Conservation (phyloP, 2,797 vertebrate species). For the Karalla daura region DNA sequence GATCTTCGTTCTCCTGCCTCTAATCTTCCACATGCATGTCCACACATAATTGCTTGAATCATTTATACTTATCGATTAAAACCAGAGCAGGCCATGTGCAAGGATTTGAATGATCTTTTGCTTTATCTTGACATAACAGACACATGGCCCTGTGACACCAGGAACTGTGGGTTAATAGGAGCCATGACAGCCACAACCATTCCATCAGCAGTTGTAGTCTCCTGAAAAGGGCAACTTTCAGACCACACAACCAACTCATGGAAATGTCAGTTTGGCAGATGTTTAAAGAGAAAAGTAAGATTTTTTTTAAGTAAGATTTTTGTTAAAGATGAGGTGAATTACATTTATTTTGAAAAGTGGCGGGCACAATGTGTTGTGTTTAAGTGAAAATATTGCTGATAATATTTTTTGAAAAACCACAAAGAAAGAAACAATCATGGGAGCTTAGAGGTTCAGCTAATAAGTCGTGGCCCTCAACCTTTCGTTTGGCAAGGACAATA, state of each 20-base stretch:
- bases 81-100: conserved; percentile 17
- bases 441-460: not conserved
- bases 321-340: conserved; percentile 10
- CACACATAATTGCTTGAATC: conserved; percentile 30
- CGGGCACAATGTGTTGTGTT: not conserved
- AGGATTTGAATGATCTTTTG: conserved; percentile 58
- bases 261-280: conserved; percentile 53
- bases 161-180: conserved; percentile 67
- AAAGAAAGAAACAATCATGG: conserved; percentile 8
- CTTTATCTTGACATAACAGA: conserved; percentile 70
- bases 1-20: conserved; percentile 7
- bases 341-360: conserved; percentile 23
- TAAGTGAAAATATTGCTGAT: conserved; percentile 18
- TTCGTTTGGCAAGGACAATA: conserved; percentile 22
- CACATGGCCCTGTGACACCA: conserved; percentile 54
- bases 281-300: not conserved
- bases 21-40: conserved; percentile 41
- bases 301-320: conserved; percentile 14
- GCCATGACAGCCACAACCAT: conserved; percentile 62
- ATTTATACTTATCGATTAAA: conserved; percentile 62
- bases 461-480: not conserved
- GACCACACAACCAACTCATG: conserved; percentile 21
- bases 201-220: conserved; percentile 60
- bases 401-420: conserved; percentile 10
- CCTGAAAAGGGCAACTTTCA: conserved; percentile 60